Base-by-base conservation (phyloP, 2,888 invertebrate genomes). In the Parnassius orleans region DNA sequence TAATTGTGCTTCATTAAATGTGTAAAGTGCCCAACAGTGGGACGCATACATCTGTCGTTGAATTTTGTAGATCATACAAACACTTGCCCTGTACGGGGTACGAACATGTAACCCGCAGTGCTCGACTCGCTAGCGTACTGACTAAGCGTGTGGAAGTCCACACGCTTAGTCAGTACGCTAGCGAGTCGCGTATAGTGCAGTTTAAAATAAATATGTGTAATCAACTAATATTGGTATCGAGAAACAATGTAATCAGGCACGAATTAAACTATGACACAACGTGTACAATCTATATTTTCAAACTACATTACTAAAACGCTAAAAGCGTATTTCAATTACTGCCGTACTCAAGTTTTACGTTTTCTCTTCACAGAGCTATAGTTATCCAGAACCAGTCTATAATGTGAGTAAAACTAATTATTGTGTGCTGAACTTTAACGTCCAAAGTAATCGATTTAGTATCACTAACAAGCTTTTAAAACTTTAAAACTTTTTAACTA, bases 401-500 rank as follows among this genome's bases (percentile, higher is more conserved):
- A 76, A 89, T 77, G 90, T 92, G 82, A 92, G 90, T 90, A 85
- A 82, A 74, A 33, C 33, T 33, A 33, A 33, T 33, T 33, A 78
- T 78, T 79, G 76, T 76, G 73, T 78, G 75, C 73, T 72, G 72
- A 75, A 78, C 3, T 75, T 77, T 83, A 83, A 84, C 58, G 43
- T 14, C 44, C 54, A 41, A 50, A 48, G 33, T 43, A 55, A 61
- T 60, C 58, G 55, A 65, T 58, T 24, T 24, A 24, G 24, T 24
- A 5, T 33, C 33, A 33, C 33, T 33, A 33, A 33, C 33, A 3
- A 33, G 33, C 33, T 33, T 33, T 24, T 19, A 19, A 19, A 19
- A 19, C 19, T 19, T 33, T 33, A 33, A 33, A 5, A 0, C 33
- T 33, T 33, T 33, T 33, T 33, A 33, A 33, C 33, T 57, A 1